Evolutionary conservation across 2,113 vertebrate genomes (phyloP).

Genomic region (Mungos mungo): DNA sequence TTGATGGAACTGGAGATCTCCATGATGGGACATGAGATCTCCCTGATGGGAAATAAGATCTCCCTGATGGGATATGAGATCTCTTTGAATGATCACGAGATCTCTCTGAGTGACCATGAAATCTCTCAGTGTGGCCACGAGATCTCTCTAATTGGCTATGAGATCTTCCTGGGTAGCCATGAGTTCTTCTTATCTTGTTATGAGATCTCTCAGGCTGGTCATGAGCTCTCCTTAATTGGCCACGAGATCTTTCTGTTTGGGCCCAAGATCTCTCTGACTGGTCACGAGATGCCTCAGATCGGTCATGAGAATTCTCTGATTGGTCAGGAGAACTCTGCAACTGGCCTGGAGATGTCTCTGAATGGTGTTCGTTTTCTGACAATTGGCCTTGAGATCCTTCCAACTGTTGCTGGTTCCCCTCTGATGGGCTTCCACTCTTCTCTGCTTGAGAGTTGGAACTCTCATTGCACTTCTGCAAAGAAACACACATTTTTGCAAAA

Average conservation of each 20-base stretch:
- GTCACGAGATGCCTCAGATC: neutral
- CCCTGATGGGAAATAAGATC: rapidly evolving
- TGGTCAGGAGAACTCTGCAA: neutral
- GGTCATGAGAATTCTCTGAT: neutral
- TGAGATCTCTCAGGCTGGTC: neutral
- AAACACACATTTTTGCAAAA: conserved; percentile 23
- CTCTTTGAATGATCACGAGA: neutral
- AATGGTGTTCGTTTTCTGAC: neutral
- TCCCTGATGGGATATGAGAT: neutral
- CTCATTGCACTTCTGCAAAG: neutral
- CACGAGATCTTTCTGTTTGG: neutral
- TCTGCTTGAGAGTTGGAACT: neutral
- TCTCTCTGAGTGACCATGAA: neutral
- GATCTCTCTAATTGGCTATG: neutral
- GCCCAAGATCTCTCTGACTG: neutral
- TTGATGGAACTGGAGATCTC: neutral
- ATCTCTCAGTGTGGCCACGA: neutral
- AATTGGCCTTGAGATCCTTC: neutral
- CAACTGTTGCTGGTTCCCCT: neutral
- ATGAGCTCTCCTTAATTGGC: neutral
- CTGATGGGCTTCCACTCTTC: neutral
- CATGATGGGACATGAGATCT: neutral
- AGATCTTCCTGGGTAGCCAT: neutral
- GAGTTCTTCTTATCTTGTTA: too few relatives aligned
- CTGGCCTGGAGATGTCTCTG: neutral